phyloP scores from a whole-genome alignment of 2,888 invertebrate species.

The Acrobasis consociella region DNA sequence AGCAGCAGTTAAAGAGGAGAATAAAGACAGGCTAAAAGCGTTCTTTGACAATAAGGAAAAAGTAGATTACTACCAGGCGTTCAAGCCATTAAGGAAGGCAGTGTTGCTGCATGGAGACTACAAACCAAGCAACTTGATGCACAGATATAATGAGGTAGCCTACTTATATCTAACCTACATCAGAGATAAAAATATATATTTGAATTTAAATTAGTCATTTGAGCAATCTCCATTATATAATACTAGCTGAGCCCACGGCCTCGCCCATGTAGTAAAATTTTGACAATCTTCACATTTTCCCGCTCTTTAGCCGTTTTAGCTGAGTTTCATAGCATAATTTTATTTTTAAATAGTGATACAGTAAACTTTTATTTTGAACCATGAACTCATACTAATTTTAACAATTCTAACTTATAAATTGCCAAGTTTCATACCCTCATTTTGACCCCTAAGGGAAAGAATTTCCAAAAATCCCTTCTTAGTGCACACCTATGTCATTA shows the following conservation, averaged over 20 bases:
- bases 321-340: no score
- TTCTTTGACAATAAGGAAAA: conserved; percentile 30
- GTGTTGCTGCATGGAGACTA: conserved; percentile 52
- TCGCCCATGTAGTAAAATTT: neutral
- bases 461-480: no score
- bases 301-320: no score
- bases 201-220: neutral
- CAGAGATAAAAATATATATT: neutral
- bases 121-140: conserved; percentile 48
- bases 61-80: conserved; percentile 34
- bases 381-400: no score
- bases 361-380: no score
- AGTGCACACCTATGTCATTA: no score
- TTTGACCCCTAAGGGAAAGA: no score
- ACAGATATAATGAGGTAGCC: conserved; percentile 33
- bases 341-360: no score
- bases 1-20: conserved; percentile 25
- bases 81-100: conserved; percentile 37
- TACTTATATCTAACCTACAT: neutral
- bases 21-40: conserved; percentile 37
- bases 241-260: neutral
- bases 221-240: no score
- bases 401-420: no score
- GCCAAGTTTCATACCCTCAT: no score
- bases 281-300: no score